These are phyloP conservation scores for Lytechinus pictus DNA, from an alignment of 35 echinoderm and acorn worm species.

Conservation along the genomic window DNA sequence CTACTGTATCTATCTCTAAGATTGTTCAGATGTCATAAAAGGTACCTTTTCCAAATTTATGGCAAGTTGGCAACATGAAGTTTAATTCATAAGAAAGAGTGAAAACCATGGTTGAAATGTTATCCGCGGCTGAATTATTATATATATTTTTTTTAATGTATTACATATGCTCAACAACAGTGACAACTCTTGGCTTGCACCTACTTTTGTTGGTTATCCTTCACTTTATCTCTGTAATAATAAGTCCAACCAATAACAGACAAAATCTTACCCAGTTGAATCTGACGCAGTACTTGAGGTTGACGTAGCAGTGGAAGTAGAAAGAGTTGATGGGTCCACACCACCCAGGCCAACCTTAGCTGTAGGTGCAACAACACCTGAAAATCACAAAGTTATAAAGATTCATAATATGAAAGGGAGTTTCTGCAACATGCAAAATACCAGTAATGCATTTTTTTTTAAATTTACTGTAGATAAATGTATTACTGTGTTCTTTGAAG, in stretches of 20 bases:
- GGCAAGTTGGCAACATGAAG: background rate
- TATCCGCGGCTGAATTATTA: background rate
- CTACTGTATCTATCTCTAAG: background rate
- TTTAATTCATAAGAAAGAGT: background rate
- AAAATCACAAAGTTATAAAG: background rate
- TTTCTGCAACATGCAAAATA: no score
- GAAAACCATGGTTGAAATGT: background rate
- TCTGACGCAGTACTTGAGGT: slow-evolving; percentile 45
- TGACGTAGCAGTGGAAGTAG: slow-evolving; percentile 41
- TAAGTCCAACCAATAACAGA: background rate
- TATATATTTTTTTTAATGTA: background rate
- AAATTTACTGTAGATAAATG: no score
- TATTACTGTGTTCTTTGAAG: no score
- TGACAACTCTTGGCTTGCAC: background rate
- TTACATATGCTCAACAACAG: background rate
- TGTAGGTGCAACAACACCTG: slow-evolving; percentile 38
- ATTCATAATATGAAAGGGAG: background rate
- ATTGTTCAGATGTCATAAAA: background rate
- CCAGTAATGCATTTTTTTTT: no score
- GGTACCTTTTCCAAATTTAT: background rate
- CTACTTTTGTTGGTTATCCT: background rate
- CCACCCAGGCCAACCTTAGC: slow-evolving; percentile 65
- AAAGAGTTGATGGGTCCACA: slow-evolving; percentile 59
- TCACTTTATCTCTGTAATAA: background rate
- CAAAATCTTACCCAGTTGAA: slow-evolving; percentile 47